Evolutionary conservation across 2,113 vertebrate genomes (phyloP), one percentile per base, ranked within the genome.

Genomic region (Pyrgilauda ruficollis): DNA sequence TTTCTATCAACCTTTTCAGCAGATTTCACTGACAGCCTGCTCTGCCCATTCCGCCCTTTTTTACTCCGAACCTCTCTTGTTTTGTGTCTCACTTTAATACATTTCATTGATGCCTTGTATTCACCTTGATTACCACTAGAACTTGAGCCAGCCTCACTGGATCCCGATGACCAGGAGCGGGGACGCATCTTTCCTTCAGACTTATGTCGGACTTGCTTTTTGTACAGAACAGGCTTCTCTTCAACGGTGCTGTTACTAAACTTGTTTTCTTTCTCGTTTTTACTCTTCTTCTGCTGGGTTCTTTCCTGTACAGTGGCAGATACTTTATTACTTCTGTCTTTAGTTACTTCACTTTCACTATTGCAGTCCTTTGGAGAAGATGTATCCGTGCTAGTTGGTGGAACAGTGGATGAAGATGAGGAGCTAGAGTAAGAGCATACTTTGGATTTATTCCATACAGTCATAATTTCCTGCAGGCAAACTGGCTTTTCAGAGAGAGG

Each of bases 401-500:
- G 99, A 91, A 98, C 99, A 72, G 99, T 99, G 96, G 99, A 99
- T 80, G 99, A 99, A 24, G 98, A 98, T 47, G 99, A 99, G 92
- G 99, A 99, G 97, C 99, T 98, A 79, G 99, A 99, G 97, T 98
- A 99, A 92, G 99, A 97, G 69, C 98, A 98, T 90, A 98, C 98
- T 97, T 99, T 99, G 76, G 99, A 98, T 97, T 99, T 99, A 98
- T 99, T 99, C 99, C 99, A 99, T 96, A 99, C 99, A 6, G 99
- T 99, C 99, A 99, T 99, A 90, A 99, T 99, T 98, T 99, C 99
- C 97, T 99, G 99, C 97, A 99, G 99, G 99, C 99, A 99, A 97
- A 99, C 99, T 68, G 99, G 98, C 95, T 99, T 99, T 96, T 99
- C 99, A 70, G 99, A 99, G 93, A 99, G 98, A 91, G 99, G 99